Evolutionary conservation across 37 sponge, comb jelly and placozoan genomes (phyloP), one percentile per base, ranked within the genome.

Genomic region (Ianthella basta): DNA sequence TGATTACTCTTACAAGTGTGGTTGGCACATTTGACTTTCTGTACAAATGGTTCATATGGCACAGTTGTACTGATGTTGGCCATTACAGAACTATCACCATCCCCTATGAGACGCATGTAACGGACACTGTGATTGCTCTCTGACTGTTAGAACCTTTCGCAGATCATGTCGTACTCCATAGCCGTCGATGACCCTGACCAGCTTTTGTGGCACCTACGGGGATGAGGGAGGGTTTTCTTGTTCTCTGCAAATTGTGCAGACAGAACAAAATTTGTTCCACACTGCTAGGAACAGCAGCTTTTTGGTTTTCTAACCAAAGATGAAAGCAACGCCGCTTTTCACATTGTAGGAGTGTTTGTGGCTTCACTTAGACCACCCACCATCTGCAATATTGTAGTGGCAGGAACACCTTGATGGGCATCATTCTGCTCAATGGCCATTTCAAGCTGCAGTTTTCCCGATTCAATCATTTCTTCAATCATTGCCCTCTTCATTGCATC

Each of bases 91-190:
- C n/a, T n/a, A n/a, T n/a, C n/a, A n/a, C n/a, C n/a, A n/a, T n/a
- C n/a, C n/a, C n/a, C n/a, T n/a, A n/a, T n/a, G n/a, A n/a, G n/a
- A n/a, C n/a, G n/a, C n/a, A n/a, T n/a, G n/a, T n/a, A 87, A 1
- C 88, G 72, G 4, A 88, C 60, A 4, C 88, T 80, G 60, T 88
- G 88, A 12, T 55, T 37, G 19, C 24, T 20, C 82, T 88, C 84
- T 35, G 84, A 66, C 29, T 65, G 35, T n/a, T 37, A 23, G 33
- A 87, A 87, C 3, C 87, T 82, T 33, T 87, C 75, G 0, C 80
- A 20, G 16, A 87, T 72, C 40, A 87, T 82, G 59, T 87, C 77
- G 36, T 63, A 44, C 30, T 87, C 88, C 83, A 87, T 87, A 23
- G 70, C 77, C 4, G 81, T 73, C 15, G 83, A 87, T 4, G 82